A percentile compares a stretch with the other conserved stretches of the same genome.
phyloP scores from a whole-genome alignment of 1,140 invertebrate species.

The Meloidogyne floridensis region DNA sequence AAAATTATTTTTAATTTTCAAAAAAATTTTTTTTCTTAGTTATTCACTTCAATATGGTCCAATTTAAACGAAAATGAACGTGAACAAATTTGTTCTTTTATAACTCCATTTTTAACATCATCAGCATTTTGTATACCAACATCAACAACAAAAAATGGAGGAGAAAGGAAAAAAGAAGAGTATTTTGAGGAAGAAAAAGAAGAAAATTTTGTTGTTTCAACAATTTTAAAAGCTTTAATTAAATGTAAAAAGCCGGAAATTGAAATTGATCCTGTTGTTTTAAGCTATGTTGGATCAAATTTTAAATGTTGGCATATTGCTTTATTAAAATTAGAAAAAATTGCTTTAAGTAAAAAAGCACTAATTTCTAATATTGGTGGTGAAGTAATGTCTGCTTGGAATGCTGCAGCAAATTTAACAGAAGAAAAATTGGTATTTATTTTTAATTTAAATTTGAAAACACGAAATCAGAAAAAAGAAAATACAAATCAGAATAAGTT shows the following conservation, averaged over 20 bases:
- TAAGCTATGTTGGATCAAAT: constrained; percentile 42
- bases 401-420: constrained; percentile 26
- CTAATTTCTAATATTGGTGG: neutral
- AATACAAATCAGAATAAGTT: too few relatives aligned
- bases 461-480: too few relatives aligned
- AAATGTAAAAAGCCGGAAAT: constrained; percentile 33
- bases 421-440: constrained; percentile 44
- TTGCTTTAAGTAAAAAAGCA: constrained; percentile 15
- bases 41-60: constrained; percentile 36
- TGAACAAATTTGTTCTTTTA: constrained; percentile 19
- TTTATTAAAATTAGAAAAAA: constrained; percentile 28
- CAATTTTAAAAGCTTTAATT: constrained; percentile 41
- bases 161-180: too few relatives aligned
- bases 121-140: constrained; percentile 8
- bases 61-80: constrained; percentile 31
- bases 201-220: constrained; percentile 26
- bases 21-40: constrained; percentile 11
- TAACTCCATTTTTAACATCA: constrained; percentile 31
- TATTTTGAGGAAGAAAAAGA: neutral
- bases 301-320: constrained; percentile 41
- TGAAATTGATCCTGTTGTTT: constrained; percentile 34
- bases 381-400: constrained; percentile 23
- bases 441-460: too few relatives aligned
- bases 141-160: too few relatives aligned
- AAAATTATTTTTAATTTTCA: neutral